A percentile compares a stretch with the other conserved stretches of the same genome.
Evolutionary conservation across 2,797 vertebrate species (phyloP).

Genomic region (Yasuhikotakia modesta): DNA sequence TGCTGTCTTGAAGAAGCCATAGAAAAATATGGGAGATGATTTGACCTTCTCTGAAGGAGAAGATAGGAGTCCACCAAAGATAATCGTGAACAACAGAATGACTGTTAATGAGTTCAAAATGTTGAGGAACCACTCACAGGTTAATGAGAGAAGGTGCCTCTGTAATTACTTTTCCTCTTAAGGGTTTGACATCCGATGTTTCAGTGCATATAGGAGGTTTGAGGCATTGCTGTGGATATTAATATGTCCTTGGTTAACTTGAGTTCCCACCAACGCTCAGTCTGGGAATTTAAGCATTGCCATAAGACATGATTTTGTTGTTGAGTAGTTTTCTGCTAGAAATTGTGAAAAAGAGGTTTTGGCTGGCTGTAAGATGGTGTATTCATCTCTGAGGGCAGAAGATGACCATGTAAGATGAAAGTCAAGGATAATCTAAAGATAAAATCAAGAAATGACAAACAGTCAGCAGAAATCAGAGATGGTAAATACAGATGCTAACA

Average conservation of each 20-base stretch:
- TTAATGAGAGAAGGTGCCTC: conserved; percentile 21
- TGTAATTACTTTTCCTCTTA: conserved; percentile 17
- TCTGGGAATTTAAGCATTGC: not conserved
- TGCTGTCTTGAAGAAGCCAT: no score
- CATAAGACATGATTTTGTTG: not conserved
- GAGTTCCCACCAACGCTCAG: not conserved
- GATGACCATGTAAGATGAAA: not conserved
- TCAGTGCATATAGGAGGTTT: not conserved
- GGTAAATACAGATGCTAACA: conserved; percentile 13
- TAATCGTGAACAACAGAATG: no score
- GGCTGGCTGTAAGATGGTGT: no score
- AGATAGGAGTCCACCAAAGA: no score
- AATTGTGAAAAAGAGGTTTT: not conserved
- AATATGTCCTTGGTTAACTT: not conserved
- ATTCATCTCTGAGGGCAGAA: not conserved
- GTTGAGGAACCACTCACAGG: not conserved
- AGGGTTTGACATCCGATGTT: conserved; percentile 7
- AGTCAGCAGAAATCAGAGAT: not conserved
- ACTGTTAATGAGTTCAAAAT: conserved; percentile 24
- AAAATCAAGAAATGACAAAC: conserved; percentile 23
- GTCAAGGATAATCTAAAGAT: conserved; percentile 12
- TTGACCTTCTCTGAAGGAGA: no score
- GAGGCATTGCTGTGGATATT: conserved; percentile 1
- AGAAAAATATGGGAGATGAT: no score
- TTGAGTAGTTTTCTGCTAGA: not conserved